Evolutionary conservation across 2,888 invertebrate genomes (phyloP), one percentile per base, ranked within the genome.

Genomic region (Petrolisthes manimaculis): DNA sequence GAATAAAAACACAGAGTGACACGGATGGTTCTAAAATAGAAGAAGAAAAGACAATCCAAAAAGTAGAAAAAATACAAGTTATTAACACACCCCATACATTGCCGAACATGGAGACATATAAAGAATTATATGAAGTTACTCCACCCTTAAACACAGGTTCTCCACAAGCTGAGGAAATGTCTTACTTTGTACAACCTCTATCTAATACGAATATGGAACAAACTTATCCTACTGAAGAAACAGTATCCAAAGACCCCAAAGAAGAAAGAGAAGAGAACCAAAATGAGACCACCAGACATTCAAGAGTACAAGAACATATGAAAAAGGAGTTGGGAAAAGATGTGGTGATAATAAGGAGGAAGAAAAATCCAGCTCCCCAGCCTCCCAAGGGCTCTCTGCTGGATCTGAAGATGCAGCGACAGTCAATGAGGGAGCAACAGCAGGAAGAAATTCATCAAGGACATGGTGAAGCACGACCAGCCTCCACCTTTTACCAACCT

Each of bases 351-450:
- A 75, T n/a, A 56, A 24, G 69, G 12, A 37, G 53, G 37, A 88
- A 88, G 81, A 88, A 84, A 56, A 84, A 74, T 14, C 55, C 54
- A 55, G 80, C 88, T 3, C 88, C 85, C 0, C 78, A 75, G n/a
- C 69, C 82, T n/a, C 84, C 84, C 6, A 21, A 14, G 24, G 85
- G 81, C n/a, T 77, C 89, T 24, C 71, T 89, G n/a, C 24, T 81
- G 51, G 83, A 89, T 9, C 82, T 89, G 5, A 89, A 89, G 78
- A 85, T 75, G n/a, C 82, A 85, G 37, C 75, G 89, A n/a, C 82
- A 78, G 55, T 81, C 75, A 69, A 56, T 61, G 55, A 61, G 89
- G 14, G 21, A 78, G 71, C 56, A 53, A 53, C 53, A 75, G 24
- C 24, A 67, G 8, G 14, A 24, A 54, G 56, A 51, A 3, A 67